These are phyloP conservation scores for Dorcus hopei DNA, from an alignment of 2,888 invertebrate genomes.

Conservation along the genomic window DNA sequence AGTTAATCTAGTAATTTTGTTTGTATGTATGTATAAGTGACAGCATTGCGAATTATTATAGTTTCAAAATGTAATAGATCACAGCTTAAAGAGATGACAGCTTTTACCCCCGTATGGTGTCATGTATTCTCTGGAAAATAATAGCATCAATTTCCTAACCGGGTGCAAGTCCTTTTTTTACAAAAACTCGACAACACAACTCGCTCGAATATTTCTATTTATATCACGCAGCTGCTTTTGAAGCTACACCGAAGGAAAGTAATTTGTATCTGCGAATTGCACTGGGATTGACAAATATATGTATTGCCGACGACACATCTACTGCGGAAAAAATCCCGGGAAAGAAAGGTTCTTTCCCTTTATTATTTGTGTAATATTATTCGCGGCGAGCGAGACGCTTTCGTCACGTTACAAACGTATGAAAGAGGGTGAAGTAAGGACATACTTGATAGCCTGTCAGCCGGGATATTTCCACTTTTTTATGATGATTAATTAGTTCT, in stretches of 20 bases:
- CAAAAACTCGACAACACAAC: not conserved
- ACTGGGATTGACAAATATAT: constrained; percentile 12
- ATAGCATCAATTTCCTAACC: no score
- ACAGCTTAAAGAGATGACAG: no score
- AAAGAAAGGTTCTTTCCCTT: not conserved
- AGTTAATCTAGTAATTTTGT: no score
- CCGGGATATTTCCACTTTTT: constrained; percentile 1
- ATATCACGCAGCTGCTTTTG: constrained; percentile 15
- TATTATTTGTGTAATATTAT: not conserved
- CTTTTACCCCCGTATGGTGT: no score
- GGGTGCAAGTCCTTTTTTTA: not conserved
- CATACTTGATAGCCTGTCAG: constrained; percentile 1
- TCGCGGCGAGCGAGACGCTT: not conserved
- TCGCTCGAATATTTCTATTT: constrained; percentile 12
- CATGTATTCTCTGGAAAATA: no score
- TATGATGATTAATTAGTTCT: constrained; percentile 1
- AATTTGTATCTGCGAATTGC: constrained; percentile 17
- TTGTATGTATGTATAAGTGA: no score
- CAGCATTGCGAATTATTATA: no score
- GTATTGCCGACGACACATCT: constrained; percentile 7
- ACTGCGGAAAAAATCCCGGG: not conserved
- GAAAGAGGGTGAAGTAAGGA: not conserved
- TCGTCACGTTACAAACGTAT: no score
- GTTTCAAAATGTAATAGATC: no score
- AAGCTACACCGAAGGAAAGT: constrained; percentile 12